Evolutionary conservation across 2,888 invertebrate species (phyloP), one percentile per base, ranked within the genome.

Genomic region (Drosophila niveifrons): DNA sequence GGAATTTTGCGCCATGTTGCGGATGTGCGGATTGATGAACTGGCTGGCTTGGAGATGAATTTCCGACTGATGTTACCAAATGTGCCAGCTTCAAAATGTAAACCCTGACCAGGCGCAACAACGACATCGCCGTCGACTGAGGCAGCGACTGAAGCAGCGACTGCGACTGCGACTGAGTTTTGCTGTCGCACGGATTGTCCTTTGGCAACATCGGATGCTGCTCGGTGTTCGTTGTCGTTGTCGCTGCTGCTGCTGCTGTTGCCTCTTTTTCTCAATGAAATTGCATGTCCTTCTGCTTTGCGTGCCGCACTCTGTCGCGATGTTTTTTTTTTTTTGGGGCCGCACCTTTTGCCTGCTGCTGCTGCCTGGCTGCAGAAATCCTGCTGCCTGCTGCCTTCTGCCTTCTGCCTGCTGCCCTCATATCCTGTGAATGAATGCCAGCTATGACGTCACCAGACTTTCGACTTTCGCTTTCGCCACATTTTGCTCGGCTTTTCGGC

Each of bases 391-490:
- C 29, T 29, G 29, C 29, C 29, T 31, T 31, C 31, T 34, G 31
- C 29, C 11, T 11, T 2, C 29, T 31, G 31, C 31, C 31, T 31
- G 15, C 34, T 34, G 39, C 63, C 47, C 73, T 55, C 67, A 78
- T 75, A 88, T 89, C 86, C 89, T 90, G 91, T 91, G 91, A 91
- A 91, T 91, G 90, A 91, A 91, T 91, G 90, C 88, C 90, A 90
- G 82, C 79, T 66, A 80, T 90, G 91, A 91, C 91, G 91, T 91
- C 91, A 91, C 68, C 23, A 47, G 71, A 69, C 52, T 41, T 69
- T 61, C 53, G 66, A 23, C 59, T 43, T 63, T 77, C 65, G 68
- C 31, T 51, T 23, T 23, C 43, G 59, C 10, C 34, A 11, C n/a
- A 6, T 36, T n/a, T n/a, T 4, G 34, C n/a, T 36, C 11, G 3